Conservation (phyloP, 2,113 vertebrate genomes). For the Odobenus rosmarus region DNA sequence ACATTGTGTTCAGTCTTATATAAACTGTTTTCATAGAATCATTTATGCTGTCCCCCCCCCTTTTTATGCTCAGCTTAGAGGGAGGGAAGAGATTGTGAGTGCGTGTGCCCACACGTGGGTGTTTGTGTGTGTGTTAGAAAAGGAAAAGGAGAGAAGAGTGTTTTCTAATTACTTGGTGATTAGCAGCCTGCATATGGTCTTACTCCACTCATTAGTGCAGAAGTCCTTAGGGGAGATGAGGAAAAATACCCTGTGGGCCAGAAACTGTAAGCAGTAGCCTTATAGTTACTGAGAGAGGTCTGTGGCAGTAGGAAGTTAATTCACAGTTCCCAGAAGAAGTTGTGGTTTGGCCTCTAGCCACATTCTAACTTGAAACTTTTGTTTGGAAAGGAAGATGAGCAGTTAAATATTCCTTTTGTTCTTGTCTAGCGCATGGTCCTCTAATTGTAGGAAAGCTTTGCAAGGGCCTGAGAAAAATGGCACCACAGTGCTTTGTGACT, state of each 20-base stretch:
- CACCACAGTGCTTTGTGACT: neutral
- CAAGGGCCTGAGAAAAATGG: neutral
- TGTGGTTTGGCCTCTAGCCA: constrained; percentile 29
- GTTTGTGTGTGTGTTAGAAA: neutral
- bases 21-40: constrained; percentile 13
- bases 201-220: neutral
- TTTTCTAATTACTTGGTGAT: neutral
- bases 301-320: neutral
- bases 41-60: neutral
- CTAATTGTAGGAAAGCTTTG: neutral
- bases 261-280: neutral
- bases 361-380: constrained; percentile 35
- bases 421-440: neutral
- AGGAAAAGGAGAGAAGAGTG: neutral
- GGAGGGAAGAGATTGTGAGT: neutral
- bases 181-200: neutral
- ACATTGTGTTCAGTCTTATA: neutral
- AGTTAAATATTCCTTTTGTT: constrained; percentile 20
- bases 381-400: neutral
- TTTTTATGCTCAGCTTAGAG: neutral
- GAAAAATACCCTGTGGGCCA: neutral
- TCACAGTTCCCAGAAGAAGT: neutral
- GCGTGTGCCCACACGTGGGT: too few relatives aligned
- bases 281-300: neutral
- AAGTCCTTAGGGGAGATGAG: neutral